Evolutionary conservation across 2,797 vertebrate species (phyloP).

Genomic region (Lagodon rhomboides): DNA sequence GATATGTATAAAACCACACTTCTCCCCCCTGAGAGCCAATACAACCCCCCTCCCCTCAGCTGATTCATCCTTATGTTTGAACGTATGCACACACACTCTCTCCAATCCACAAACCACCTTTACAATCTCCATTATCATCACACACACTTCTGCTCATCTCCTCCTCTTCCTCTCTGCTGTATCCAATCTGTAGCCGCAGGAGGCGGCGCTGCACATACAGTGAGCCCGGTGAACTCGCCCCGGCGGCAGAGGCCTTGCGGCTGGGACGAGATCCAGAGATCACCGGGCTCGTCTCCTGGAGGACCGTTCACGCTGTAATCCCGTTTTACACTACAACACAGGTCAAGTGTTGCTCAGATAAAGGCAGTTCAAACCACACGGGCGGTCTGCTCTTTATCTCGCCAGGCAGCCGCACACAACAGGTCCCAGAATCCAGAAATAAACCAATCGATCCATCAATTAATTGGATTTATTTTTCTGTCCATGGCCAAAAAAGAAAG

Average conservation of each 20-base stretch:
- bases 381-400: neutral
- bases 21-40: conserved; percentile 57
- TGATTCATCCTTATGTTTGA: conserved; percentile 38
- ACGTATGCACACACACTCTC: conserved; percentile 4
- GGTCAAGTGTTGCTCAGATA: conserved; percentile 35
- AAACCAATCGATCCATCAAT: conserved; percentile 1
- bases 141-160: conserved; percentile 16
- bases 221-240: no score
- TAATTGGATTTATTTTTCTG: neutral
- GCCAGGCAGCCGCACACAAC: neutral
- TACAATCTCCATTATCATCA: conserved; percentile 24
- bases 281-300: conserved; percentile 23
- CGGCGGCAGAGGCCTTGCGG: neutral
- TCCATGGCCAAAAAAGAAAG: neutral
- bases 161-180: neutral
- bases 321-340: conserved; percentile 20
- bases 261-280: conserved; percentile 14
- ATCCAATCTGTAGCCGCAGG: conserved; percentile 19
- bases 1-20: conserved; percentile 77
- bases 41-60: conserved; percentile 21
- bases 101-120: conserved; percentile 31
- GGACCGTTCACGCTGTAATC: conserved; percentile 30
- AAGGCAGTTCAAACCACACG: neutral
- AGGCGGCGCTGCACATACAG: neutral
- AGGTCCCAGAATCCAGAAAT: neutral